These are phyloP conservation scores for Aporophyla lueneburgensis DNA, from an alignment of 2,888 invertebrate species.

Conservation along the genomic window DNA sequence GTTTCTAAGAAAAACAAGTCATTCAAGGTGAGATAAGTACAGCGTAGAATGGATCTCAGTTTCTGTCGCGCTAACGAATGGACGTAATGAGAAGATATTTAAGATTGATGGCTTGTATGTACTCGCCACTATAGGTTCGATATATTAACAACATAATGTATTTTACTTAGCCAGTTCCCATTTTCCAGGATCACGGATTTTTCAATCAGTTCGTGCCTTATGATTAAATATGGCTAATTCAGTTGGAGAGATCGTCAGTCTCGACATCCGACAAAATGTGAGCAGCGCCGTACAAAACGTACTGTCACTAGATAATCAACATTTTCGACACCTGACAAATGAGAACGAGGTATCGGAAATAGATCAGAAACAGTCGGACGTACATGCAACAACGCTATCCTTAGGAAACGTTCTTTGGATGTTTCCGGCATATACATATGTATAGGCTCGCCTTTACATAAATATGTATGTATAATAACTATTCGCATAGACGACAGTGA, in stretches of 20 bases:
- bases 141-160: not conserved
- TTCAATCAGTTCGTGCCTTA: not conserved
- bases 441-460: not conserved
- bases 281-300: not conserved
- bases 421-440: no score
- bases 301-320: not conserved
- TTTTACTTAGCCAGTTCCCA: not conserved
- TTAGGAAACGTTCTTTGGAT: no score
- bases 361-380: not conserved
- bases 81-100: constrained; percentile 56
- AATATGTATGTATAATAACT: not conserved
- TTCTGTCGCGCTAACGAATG: constrained; percentile 57
- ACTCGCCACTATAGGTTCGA: not conserved
- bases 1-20: constrained; percentile 77
- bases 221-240: not conserved
- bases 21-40: constrained; percentile 79
- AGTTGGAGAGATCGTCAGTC: not conserved
- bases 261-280: not conserved
- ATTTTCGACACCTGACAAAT: not conserved
- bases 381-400: not conserved
- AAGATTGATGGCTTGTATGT: constrained; percentile 52
- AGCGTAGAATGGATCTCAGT: constrained; percentile 67
- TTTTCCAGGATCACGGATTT: not conserved
- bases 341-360: not conserved
- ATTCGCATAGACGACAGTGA: not conserved